These are phyloP conservation scores for Auanema freiburgensis DNA, from an alignment of 2,888 invertebrate species.

Conservation along the genomic window DNA sequence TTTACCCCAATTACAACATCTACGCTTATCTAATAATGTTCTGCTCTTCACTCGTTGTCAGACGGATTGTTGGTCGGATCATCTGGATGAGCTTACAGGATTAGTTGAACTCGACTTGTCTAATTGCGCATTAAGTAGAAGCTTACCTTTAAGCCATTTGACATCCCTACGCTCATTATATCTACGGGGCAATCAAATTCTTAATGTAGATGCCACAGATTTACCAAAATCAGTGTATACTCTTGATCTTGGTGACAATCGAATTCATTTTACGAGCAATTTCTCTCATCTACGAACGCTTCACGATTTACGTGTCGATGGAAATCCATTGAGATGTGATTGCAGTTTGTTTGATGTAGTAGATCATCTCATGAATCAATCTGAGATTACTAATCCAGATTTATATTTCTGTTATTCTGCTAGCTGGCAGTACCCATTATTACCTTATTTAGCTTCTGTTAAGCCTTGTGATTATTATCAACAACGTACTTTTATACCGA, in stretches of 20 bases:
- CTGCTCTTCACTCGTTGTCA: slow-evolving; percentile 18
- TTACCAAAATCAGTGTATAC: slow-evolving; percentile 39
- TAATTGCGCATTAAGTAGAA: slow-evolving; percentile 35
- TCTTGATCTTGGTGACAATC: slow-evolving; percentile 50
- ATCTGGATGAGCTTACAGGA: slow-evolving; percentile 39
- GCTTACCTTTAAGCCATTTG: slow-evolving; percentile 28
- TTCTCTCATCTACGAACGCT: slow-evolving; percentile 35
- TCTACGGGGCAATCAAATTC: slow-evolving; percentile 32
- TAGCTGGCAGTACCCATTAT: slow-evolving; percentile 55
- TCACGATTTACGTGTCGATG: slow-evolving; percentile 30
- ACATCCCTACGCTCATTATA: slow-evolving; percentile 24
- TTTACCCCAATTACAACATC: slow-evolving; percentile 21
- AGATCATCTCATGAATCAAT: slow-evolving; percentile 36
- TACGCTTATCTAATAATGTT: slow-evolving; percentile 15
- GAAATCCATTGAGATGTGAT: slow-evolving; percentile 57
- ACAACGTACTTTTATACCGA: slow-evolving; percentile 34
- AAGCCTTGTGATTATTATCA: slow-evolving; percentile 36
- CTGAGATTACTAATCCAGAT: slow-evolving; percentile 41
- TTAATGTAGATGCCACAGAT: slow-evolving; percentile 32
- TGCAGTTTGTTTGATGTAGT: slow-evolving; percentile 50
- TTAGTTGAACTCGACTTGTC: slow-evolving; percentile 52
- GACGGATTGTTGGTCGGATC: slow-evolving; percentile 39
- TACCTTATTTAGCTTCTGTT: slow-evolving; percentile 46
- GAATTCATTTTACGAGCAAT: slow-evolving; percentile 46
- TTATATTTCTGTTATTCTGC: slow-evolving; percentile 55